These are phyloP conservation scores for Brachionus paranguensis DNA, from an alignment of 1,140 invertebrate genomes.

Conservation along the genomic window DNA sequence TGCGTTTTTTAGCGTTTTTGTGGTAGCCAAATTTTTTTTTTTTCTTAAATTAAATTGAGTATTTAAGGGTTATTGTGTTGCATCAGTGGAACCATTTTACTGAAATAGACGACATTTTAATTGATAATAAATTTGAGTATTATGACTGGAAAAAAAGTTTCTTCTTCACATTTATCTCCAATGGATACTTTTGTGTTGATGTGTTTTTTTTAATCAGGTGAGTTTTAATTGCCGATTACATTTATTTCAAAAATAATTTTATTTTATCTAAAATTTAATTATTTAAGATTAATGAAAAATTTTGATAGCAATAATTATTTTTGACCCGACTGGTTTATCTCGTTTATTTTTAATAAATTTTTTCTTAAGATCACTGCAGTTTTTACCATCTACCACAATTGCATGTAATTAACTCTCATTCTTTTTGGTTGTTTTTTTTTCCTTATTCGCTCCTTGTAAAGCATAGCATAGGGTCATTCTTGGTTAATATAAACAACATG, in stretches of 20 bases:
- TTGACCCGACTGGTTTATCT: too few relatives aligned
- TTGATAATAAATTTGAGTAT: neutral
- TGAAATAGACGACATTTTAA: neutral
- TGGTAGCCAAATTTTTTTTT: neutral
- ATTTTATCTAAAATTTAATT: neutral
- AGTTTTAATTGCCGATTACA: neutral
- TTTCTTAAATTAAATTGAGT: neutral
- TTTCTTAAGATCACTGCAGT: too few relatives aligned
- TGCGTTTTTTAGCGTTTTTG: neutral
- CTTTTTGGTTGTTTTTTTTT: too few relatives aligned
- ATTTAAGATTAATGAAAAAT: too few relatives aligned
- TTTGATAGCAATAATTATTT: too few relatives aligned
- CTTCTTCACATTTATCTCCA: neutral
- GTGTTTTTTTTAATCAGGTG: neutral
- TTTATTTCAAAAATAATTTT: neutral
- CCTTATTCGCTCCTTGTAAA: too few relatives aligned
- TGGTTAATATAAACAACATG: too few relatives aligned
- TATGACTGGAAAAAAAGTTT: constrained; percentile 7
- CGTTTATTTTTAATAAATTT: too few relatives aligned
- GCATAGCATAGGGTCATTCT: too few relatives aligned
- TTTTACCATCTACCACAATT: too few relatives aligned
- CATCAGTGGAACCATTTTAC: constrained; percentile 24
- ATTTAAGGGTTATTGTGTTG: neutral
- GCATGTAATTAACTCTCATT: too few relatives aligned
- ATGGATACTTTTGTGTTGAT: constrained; percentile 26